phyloP scores from a whole-genome alignment of 2,113 vertebrate species.

The Anseranas semipalmata region DNA sequence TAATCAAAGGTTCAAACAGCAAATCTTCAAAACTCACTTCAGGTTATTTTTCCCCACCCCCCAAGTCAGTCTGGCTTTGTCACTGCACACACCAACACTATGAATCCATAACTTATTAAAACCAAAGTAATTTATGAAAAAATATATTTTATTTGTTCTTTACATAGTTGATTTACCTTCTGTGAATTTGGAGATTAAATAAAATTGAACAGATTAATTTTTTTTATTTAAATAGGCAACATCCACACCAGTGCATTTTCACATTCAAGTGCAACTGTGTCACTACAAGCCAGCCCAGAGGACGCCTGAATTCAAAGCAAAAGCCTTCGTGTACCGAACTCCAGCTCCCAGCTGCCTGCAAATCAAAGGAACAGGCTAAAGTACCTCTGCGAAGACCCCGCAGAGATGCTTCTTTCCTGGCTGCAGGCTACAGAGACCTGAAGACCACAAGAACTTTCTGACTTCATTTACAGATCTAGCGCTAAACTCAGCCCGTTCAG shows the following conservation, averaged over 20 bases:
- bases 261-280: neutral
- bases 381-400: neutral
- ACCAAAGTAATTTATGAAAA: neutral
- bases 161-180: neutral
- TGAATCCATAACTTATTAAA: neutral
- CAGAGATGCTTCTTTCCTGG: neutral
- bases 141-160: neutral
- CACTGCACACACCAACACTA: neutral
- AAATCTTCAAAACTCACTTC: neutral
- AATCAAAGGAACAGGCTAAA: neutral
- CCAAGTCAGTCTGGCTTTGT: neutral
- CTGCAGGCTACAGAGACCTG: neutral
- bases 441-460: neutral
- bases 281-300: neutral
- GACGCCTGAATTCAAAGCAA: neutral
- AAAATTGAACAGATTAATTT: rapidly evolving
- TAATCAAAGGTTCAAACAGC: neutral
- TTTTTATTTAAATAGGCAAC: neutral
- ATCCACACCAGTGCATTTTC: neutral
- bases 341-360: neutral
- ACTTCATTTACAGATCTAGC: neutral
- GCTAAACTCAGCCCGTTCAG: neutral
- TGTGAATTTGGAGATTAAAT: neutral
- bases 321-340: neutral
- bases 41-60: neutral